Evolutionary conservation across 2,797 vertebrate genomes (phyloP), one percentile per base, ranked within the genome.

Genomic region (Gallinago nigripennis): DNA sequence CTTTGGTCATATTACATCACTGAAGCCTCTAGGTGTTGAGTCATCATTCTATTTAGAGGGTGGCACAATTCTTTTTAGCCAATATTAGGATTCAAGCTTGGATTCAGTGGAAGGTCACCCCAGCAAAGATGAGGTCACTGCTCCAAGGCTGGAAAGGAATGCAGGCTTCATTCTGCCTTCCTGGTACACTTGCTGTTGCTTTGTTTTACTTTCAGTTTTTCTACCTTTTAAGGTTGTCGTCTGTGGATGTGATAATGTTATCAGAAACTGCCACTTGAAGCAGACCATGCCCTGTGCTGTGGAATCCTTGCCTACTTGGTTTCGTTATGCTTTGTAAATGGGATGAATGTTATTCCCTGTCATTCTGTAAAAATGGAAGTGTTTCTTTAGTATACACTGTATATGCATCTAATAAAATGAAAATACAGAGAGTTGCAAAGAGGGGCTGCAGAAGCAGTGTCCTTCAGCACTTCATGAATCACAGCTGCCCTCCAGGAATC

Each of bases 21-120:
- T 56, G 92, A 95, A 97, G 96, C 97, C 97, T 97, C 92, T 96
- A 97, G 97, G 97, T 98, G 97, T 97, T 98, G 98, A 98, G 94
- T 98, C 97, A 96, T 96, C 95, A 96, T 97, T 98, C 96, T 98
- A 98, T 98, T 98, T 98, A 98, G 97, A 97, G 86, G 86, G 80
- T 96, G 92, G 96, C 92, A 88, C 64, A 61, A 95, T 98, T 98
- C 96, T 97, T 97, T 97, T 97, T 76, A 90, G 94, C 98, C 98
- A 98, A 98, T 96, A 98, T 98, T 98, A 98, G 97, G 65, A 66
- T 95, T 94, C 61, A 94, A 97, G 95, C 96, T 95, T 96, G 92
- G 95, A 96, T 93, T 92, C 83, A 53, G 82, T 94, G 95, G 96
- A 98, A 98, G 98, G 98, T 98, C 97, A 98, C 96, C 93, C 94